Conservation (phyloP, 1,140 invertebrate genomes). For the Drosophila erecta region DNA sequence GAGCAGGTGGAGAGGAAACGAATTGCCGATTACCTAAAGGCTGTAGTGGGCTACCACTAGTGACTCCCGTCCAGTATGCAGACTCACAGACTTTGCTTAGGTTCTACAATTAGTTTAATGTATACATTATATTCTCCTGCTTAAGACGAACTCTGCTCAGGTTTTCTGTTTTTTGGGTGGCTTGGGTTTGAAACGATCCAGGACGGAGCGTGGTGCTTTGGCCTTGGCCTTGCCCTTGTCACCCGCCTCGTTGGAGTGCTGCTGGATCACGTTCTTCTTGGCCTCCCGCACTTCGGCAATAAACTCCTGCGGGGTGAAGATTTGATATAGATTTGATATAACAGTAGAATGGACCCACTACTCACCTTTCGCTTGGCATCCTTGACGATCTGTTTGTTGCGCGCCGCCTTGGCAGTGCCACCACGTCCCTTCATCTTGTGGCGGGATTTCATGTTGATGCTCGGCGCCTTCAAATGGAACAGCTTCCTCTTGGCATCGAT, state of each 20-base stretch:
- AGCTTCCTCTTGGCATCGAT: constrained; percentile 91
- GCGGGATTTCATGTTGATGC: constrained; percentile 90
- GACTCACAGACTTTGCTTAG: neutral
- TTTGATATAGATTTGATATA: neutral
- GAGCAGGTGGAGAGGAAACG: constrained; percentile 6
- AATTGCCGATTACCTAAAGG: constrained; percentile 58
- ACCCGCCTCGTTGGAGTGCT: constrained; percentile 8
- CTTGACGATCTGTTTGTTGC: constrained; percentile 92
- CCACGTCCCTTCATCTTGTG: constrained; percentile 92
- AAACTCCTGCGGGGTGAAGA: constrained; percentile 86
- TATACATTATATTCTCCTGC: constrained; percentile 7
- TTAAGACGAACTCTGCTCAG: constrained; percentile 1
- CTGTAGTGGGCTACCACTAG: constrained; percentile 50
- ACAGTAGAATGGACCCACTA: neutral
- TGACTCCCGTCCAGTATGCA: neutral
- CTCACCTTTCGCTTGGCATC: constrained; percentile 88
- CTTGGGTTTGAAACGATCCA: constrained; percentile 80
- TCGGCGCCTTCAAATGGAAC: constrained; percentile 91
- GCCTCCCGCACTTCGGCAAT: constrained; percentile 84
- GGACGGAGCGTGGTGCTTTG: constrained; percentile 41
- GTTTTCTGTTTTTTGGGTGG: constrained; percentile 46
- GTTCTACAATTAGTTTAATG: constrained; percentile 31
- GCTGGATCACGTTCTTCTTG: constrained; percentile 58
- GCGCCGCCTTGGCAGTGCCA: constrained; percentile 89
- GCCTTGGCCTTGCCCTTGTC: constrained; percentile 15